phyloP scores from a whole-genome alignment of 1,140 invertebrate genomes.

The Chrysoperla carnea region DNA sequence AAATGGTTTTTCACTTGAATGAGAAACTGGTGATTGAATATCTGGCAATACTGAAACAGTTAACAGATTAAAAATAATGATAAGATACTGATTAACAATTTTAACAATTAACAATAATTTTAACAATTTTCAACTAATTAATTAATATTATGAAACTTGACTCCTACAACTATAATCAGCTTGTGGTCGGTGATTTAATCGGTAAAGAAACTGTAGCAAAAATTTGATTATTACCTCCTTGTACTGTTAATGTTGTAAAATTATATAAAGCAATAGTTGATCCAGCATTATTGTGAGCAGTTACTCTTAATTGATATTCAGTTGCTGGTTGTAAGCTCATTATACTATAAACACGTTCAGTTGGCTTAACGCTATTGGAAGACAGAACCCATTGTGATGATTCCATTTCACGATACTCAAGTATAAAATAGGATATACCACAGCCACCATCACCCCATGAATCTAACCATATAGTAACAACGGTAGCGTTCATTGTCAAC shows the following conservation, averaged over 20 bases:
- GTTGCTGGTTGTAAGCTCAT: constrained; percentile 67
- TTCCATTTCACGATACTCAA: constrained; percentile 45
- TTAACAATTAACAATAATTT: too few species aligned
- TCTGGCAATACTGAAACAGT: constrained; percentile 30
- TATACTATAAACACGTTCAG: constrained; percentile 59
- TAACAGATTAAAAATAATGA: neutral
- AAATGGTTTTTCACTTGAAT: constrained; percentile 39
- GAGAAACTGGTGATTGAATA: constrained; percentile 34
- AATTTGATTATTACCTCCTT: constrained; percentile 37
- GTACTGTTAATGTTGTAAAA: constrained; percentile 59
- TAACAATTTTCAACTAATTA: too few species aligned
- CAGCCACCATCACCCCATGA: constrained; percentile 81
- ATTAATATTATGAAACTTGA: too few species aligned
- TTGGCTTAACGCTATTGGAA: constrained; percentile 55
- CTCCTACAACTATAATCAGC: too few species aligned
- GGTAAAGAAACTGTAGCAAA: too few species aligned
- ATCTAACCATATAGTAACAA: constrained; percentile 72
- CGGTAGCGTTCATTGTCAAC: constrained; percentile 73
- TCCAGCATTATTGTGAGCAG: constrained; percentile 84
- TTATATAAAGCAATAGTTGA: constrained; percentile 74
- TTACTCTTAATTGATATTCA: constrained; percentile 71
- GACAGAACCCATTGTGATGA: constrained; percentile 46
- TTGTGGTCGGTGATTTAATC: too few species aligned
- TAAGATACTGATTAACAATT: too few species aligned
- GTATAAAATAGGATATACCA: constrained; percentile 70